Base-by-base conservation (phyloP, 2,888 invertebrate genomes). In the Tuta absoluta region DNA sequence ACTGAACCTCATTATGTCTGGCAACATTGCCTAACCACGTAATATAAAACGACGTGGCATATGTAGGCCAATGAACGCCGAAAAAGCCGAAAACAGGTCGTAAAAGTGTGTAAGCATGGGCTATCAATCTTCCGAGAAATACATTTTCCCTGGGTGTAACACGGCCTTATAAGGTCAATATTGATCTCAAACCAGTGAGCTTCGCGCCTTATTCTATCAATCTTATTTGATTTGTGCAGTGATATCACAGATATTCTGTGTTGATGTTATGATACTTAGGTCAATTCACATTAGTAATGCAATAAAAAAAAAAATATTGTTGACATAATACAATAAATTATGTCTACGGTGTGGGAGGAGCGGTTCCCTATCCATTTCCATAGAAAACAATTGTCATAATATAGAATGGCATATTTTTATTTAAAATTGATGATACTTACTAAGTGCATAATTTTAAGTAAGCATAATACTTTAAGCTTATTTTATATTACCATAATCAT, bases 51-150 rank as follows among this genome's bases (percentile, higher is more conserved):
- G 45, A 45, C 45, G 45, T 23, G 49, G 12, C 51, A 5, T 53
- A 53, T 24, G 23, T 21, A 23, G 51, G 24, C 51, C 51, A 53
- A 53, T 53, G 51, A 53, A 53, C 24, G 51, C 12, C 51, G 51
- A 53, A 53, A 53, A 23, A 53, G 51, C 24, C 51, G 21, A 23
- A 53, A 53, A 53, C 21, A 24, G 49, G 51, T 53, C 51, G 51
- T 53, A 24, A 53, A 53, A 67, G 67, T 66, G 65, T 65, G 65
- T 69, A 72, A 68, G 67, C 64, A 65, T 66, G 69, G 69, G 58
- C 68, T 73, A 77, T 77, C 73, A 76, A 77, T 77, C 77, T 76
- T 73, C 62, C 37, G 28, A 65, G 67, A 66, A 69, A 71, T 71
- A 72, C 69, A 71, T 75, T 73, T 74, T 71, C 72, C 51, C 51